These are phyloP conservation scores for Panulirus ornatus DNA, from an alignment of 1,140 invertebrate species.

Conservation along the genomic window DNA sequence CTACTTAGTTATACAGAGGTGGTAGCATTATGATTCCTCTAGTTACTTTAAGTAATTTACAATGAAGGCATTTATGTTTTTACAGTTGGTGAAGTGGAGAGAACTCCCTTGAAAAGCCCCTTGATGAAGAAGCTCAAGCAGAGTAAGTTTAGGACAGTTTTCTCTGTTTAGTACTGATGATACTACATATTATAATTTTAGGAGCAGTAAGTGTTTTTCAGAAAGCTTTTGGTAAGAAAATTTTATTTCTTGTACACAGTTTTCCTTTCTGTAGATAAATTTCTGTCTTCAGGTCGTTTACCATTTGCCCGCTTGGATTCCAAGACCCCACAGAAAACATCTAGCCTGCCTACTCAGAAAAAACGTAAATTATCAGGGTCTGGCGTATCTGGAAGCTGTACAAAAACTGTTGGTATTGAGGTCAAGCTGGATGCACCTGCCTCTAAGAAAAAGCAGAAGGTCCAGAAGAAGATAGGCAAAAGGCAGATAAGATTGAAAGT, in stretches of 20 bases:
- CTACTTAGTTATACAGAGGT: too few species aligned
- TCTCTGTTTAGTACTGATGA: neutral
- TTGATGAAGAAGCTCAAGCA: slow-evolving; percentile 15
- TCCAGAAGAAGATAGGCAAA: neutral
- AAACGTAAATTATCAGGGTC: slow-evolving; percentile 31
- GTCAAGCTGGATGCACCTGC: neutral
- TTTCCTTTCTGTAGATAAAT: too few species aligned
- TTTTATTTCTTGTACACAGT: too few species aligned
- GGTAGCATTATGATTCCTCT: too few species aligned
- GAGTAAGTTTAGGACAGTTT: neutral
- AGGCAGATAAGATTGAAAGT: neutral
- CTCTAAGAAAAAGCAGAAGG: neutral
- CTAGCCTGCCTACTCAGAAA: slow-evolving; percentile 21
- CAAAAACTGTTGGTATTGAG: slow-evolving; percentile 26
- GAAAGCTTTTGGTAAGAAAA: too few species aligned
- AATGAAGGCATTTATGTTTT: neutral
- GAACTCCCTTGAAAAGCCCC: neutral
- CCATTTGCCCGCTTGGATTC: slow-evolving; percentile 44
- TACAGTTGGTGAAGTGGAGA: slow-evolving; percentile 35
- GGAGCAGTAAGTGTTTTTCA: too few species aligned
- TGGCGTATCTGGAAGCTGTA: neutral
- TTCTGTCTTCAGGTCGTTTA: slow-evolving; percentile 35
- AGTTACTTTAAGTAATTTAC: too few species aligned
- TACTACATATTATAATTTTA: too few species aligned
- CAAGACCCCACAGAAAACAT: slow-evolving; percentile 32